Base-by-base conservation (phyloP, 2,797 vertebrate genomes). In the Meriones psammophilus region DNA sequence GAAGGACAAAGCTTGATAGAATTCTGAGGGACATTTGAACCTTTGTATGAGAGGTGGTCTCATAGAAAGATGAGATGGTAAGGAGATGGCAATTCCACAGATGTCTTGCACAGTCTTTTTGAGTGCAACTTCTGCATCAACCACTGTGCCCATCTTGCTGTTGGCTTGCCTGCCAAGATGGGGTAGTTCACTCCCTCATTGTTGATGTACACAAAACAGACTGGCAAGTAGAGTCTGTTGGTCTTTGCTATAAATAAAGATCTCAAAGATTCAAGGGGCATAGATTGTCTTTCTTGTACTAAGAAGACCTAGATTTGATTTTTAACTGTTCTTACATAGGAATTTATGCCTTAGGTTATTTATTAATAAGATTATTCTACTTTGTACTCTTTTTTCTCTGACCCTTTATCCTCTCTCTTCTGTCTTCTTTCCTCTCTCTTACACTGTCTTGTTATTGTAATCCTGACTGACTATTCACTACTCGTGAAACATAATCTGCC, bases 221-320 rank as follows among this genome's bases (percentile, higher is more conserved):
- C 62, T 56, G n/a, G 36, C 89, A 91, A 76, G 62, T 95, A 88
- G 71, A 96, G n/a, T 68, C 60, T 94, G 64, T 66, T 0, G 1
- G 33, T 86, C 73, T 97, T 96, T 88, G 46, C 58, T 91, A 26
- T 86, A 93, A 62, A 66, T 92, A 69, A 95, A 96, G 86, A 79
- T 91, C 95, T 42, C 89, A 95, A 81, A 93, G 66, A 26, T 87
- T 94, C 58, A 69, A 96, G 24, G 77, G 46, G 30, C 20, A n/a
- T 39, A 92, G 86, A 73, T 88, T 73, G 62, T 79, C 24, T 93
- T 95, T 94, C 46, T 97, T 91, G 87, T 24, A 81, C 66, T 62
- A 78, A 89, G 92, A 39, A 93, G 36, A 36, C 36, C 73, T 68
- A n/a, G 26, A 91, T 92, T 80, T 96, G 42, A 92, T 84, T 88